These are phyloP conservation scores for Hoplodrina ambigua DNA, from an alignment of 2,888 invertebrate species.

Conservation along the genomic window DNA sequence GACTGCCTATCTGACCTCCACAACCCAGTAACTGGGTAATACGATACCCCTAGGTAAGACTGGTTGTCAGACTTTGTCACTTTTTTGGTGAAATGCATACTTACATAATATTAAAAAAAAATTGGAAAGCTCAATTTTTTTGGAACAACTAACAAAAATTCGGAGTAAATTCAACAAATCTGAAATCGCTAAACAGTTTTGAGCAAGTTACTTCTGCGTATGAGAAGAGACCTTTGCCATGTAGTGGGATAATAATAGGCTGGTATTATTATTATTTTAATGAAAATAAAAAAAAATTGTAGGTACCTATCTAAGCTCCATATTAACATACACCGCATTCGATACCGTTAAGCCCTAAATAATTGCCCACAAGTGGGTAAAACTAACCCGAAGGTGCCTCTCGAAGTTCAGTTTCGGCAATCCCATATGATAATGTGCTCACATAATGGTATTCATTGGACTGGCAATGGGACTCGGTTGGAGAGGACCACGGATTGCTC, in stretches of 20 bases:
- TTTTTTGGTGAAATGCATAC: neutral
- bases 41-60: too few relatives aligned
- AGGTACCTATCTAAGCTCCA: neutral
- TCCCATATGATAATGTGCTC: conserved; percentile 48
- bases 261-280: neutral
- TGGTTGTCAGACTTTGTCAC: too few relatives aligned
- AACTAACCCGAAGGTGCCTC: conserved; percentile 19
- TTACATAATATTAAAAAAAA: too few relatives aligned
- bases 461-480: conserved; percentile 16
- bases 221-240: too few relatives aligned
- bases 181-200: too few relatives aligned
- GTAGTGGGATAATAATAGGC: too few relatives aligned
- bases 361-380: conserved; percentile 21
- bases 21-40: too few relatives aligned
- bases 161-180: too few relatives aligned
- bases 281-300: neutral
- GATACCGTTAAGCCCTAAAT: conserved; percentile 3
- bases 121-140: too few relatives aligned
- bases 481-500: conserved; percentile 17
- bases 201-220: too few relatives aligned
- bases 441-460: conserved; percentile 50
- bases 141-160: too few relatives aligned
- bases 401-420: conserved; percentile 24
- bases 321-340: neutral
- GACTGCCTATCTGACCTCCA: too few relatives aligned